Base-by-base conservation (phyloP, 2,797 vertebrate species). In the Enteromius argenteus region DNA sequence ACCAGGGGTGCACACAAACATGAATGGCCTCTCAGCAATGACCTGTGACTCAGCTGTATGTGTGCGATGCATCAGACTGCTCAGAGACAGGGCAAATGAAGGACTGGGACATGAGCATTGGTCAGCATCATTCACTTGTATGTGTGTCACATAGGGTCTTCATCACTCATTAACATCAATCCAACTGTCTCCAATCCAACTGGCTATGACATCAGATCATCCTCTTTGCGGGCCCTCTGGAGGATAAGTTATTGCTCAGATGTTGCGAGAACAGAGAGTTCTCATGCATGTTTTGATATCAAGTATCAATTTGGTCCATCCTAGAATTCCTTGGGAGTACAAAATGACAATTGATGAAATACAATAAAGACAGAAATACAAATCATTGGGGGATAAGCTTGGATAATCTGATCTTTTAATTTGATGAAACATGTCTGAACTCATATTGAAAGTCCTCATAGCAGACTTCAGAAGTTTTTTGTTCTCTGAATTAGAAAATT, bases 91-190 rank as follows among this genome's bases (percentile, higher is more conserved):
- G 82, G n/a, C 49, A 5, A 68, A 60, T 69, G 49, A 84, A 84
- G 66, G 74, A 84, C 82, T 66, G 35, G 35, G 60, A 67, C 13
- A 49, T 19, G 60, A 60, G 49, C 62, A 78, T 35, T 77, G 62
- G 74, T 84, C 74, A 68, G n/a, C 73, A 71, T 77, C 49, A 76
- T 23, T 37, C 77, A 51, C 23, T 35, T 39, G 13, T 60, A 32
- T 62, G 23, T 66, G 44, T 39, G 72, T 83, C 49, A 76, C 72
- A 78, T 0, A 35, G 53, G 66, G 64, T 35, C 66, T 58, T 84
- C 82, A 84, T 71, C 42, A 60, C 74, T 71, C 56, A 84, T 84
- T 69, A 78, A 60, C 64, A 6, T 77, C 74, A 78, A 68, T 83
- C 74, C 68, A n/a, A 5, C 23, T 58, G 46, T 69, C 44, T 83